Evolutionary conservation across 2,888 invertebrate genomes (phyloP).

Genomic region (Petrolisthes cinctipes): DNA sequence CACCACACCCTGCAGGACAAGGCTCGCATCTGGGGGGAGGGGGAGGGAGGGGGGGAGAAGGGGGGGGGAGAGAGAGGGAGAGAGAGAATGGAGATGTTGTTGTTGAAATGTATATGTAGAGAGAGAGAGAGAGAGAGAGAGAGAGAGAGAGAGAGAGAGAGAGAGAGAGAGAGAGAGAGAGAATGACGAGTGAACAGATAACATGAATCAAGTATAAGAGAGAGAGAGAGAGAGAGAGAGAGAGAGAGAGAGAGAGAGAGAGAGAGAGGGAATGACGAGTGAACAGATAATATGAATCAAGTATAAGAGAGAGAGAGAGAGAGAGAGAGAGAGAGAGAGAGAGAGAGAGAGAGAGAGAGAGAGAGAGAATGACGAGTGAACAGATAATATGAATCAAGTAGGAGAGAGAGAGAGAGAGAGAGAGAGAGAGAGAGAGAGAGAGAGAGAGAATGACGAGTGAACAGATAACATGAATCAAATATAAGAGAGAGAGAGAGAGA

Average conservation of each 20-base stretch:
- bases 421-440: not conserved
- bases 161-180: not conserved
- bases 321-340: not conserved
- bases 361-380: not conserved
- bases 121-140: not conserved
- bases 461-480: not conserved
- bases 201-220: not conserved
- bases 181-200: not conserved
- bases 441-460: no score
- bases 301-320: not conserved
- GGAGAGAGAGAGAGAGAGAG: not conserved
- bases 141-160: conserved; percentile 1
- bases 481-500: not conserved
- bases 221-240: conserved; percentile 10
- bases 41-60: not conserved
- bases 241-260: conserved; percentile 16
- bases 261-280: not conserved
- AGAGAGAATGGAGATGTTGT: not conserved
- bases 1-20: conserved; percentile 72
- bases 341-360: not conserved
- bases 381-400: not conserved
- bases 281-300: not conserved
- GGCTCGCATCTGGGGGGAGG: conserved; percentile 69
- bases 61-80: not conserved
- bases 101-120: not conserved